These are phyloP conservation scores for Gymnarchus niloticus DNA, from an alignment of 2,113 vertebrate species.

Conservation along the genomic window DNA sequence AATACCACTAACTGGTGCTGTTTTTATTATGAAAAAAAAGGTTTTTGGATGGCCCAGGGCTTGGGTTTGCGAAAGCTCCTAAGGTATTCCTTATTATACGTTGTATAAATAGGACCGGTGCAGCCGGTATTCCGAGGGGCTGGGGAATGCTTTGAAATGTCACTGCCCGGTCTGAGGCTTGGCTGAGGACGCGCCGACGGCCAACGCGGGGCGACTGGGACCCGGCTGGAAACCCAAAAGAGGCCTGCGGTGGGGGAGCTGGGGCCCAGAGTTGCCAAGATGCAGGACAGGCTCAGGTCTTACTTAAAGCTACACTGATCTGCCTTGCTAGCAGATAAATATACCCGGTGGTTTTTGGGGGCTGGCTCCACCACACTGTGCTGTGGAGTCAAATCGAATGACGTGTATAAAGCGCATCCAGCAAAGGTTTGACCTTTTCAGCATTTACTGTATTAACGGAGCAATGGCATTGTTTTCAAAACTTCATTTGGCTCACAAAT, in stretches of 20 bases:
- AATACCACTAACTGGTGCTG: background rate
- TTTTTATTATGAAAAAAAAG: background rate
- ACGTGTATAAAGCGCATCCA: background rate
- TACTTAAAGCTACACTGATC: slow-evolving; percentile 30
- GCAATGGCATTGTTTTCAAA: background rate
- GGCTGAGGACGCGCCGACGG: slow-evolving; percentile 34
- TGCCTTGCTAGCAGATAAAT: slow-evolving; percentile 34
- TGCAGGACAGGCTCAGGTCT: slow-evolving; percentile 36
- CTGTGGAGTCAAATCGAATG: background rate
- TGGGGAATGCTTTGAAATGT: slow-evolving; percentile 24
- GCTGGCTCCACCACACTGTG: background rate
- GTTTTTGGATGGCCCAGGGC: background rate
- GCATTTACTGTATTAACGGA: background rate
- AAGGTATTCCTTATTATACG: slow-evolving; percentile 31
- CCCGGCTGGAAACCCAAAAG: slow-evolving; percentile 32
- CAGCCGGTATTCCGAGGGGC: slow-evolving; percentile 13
- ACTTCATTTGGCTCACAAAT: background rate
- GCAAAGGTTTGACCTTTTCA: background rate
- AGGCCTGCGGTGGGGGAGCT: slow-evolving; percentile 44
- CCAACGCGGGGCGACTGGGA: slow-evolving; percentile 31
- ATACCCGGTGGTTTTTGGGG: slow-evolving; percentile 38
- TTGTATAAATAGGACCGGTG: slow-evolving; percentile 28
- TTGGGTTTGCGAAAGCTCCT: slow-evolving; percentile 20
- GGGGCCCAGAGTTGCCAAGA: slow-evolving; percentile 45
- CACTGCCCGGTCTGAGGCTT: slow-evolving; percentile 45